Conservation (phyloP, 2,113 vertebrate species). For the Euleptes europaea region DNA sequence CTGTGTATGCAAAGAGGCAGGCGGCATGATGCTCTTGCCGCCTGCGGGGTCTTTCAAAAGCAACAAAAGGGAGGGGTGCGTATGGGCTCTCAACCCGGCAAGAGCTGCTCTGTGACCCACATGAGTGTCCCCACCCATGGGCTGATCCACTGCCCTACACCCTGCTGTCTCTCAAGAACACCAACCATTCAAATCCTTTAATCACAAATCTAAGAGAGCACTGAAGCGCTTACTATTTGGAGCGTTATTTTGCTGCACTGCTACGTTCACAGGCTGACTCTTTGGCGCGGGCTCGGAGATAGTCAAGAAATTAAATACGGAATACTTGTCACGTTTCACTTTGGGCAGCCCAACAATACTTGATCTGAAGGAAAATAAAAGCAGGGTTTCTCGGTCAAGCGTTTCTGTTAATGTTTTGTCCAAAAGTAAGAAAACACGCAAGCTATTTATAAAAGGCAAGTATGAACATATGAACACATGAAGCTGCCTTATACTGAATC, state of each 20-base stretch:
- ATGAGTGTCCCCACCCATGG: too few species aligned
- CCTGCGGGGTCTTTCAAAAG: too few species aligned
- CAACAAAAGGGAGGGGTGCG: too few species aligned
- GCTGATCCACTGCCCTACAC: too few species aligned
- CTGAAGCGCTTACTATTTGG: conserved; percentile 69
- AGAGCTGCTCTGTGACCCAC: too few species aligned
- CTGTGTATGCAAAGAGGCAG: too few species aligned
- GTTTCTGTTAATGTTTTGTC: background rate
- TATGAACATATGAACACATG: too few species aligned
- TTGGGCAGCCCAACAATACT: conserved; percentile 86
- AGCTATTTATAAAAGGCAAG: background rate
- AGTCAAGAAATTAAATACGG: conserved; percentile 94
- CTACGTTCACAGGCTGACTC: conserved; percentile 41
- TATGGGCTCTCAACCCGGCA: too few species aligned
- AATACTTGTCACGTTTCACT: conserved; percentile 95
- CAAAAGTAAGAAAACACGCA: background rate
- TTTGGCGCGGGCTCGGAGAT: conserved; percentile 70
- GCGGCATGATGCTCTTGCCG: background rate
- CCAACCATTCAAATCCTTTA: background rate
- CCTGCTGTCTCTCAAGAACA: background rate
- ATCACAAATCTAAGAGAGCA: background rate
- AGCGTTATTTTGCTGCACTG: conserved; percentile 25
- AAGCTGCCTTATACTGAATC: too few species aligned
- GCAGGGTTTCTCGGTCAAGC: background rate
- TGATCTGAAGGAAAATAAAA: conserved; percentile 76